Evolutionary conservation across 2,888 invertebrate genomes (phyloP).

Genomic region (Psococerastis gibbosa): DNA sequence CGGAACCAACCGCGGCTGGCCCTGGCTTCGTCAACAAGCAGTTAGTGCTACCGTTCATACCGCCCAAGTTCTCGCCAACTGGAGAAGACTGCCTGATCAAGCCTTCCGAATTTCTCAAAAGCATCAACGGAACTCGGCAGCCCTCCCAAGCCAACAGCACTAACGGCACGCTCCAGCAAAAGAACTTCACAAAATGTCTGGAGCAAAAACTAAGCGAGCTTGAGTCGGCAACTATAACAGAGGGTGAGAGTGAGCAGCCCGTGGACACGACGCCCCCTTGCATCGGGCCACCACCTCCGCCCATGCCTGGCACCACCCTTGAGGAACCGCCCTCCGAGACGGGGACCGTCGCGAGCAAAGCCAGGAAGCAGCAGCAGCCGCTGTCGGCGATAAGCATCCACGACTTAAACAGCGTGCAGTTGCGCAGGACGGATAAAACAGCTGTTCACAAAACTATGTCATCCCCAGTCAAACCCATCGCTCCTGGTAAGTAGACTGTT

Average conservation of each 20-base stretch:
- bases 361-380: conserved; percentile 44
- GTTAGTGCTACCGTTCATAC: conserved; percentile 73
- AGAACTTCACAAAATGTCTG: conserved; percentile 20
- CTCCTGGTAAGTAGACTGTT: background rate
- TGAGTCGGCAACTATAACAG: conserved; percentile 13
- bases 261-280: conserved; percentile 20
- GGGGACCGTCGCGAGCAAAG: conserved; percentile 25
- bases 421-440: conserved; percentile 54
- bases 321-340: conserved; percentile 21
- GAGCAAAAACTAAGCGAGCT: conserved; percentile 18
- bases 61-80: conserved; percentile 66
- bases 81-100: conserved; percentile 58
- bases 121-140: conserved; percentile 36
- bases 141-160: conserved; percentile 10
- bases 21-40: conserved; percentile 47
- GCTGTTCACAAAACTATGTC: conserved; percentile 63
- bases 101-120: conserved; percentile 78
- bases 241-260: conserved; percentile 14
- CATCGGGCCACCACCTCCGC: conserved; percentile 33
- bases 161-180: conserved; percentile 23
- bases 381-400: conserved; percentile 75
- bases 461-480: conserved; percentile 32
- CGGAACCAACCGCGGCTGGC: background rate
- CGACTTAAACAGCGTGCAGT: conserved; percentile 65
- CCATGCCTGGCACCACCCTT: conserved; percentile 22